phyloP scores from a whole-genome alignment of 2,797 vertebrate species.

The Centropyge bicolor region DNA sequence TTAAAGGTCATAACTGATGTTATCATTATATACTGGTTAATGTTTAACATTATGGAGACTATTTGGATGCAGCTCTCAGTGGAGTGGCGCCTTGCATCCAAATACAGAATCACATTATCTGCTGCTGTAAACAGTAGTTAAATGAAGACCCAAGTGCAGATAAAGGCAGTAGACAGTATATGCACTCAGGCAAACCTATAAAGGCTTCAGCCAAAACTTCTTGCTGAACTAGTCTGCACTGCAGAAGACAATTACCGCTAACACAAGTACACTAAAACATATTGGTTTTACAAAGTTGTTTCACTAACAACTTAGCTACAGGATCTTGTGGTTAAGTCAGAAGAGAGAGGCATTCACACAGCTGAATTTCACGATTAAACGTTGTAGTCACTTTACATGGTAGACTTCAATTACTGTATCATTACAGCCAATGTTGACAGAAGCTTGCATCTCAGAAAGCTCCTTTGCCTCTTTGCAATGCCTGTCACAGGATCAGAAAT shows the following conservation, averaged over 20 bases:
- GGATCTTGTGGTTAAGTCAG: not conserved
- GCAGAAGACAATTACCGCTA: not conserved
- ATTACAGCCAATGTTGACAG: not conserved
- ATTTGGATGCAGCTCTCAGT: conserved; percentile 30
- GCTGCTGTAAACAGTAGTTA: conserved; percentile 26
- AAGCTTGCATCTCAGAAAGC: not conserved
- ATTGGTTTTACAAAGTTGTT: not conserved
- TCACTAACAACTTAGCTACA: not conserved
- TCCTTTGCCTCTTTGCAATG: not conserved
- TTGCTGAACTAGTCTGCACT: not conserved
- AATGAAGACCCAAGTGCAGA: conserved; percentile 1
- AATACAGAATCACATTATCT: conserved; percentile 31
- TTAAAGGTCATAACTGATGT: not conserved
- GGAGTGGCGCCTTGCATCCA: conserved; percentile 2
- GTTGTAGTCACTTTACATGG: not conserved
- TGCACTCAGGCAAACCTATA: not conserved
- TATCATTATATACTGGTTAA: conserved; percentile 9
- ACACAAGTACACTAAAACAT: not conserved
- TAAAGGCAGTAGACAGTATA: not conserved
- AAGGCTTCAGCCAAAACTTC: not conserved
- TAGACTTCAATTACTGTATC: not conserved
- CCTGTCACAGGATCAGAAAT: conserved; percentile 7
- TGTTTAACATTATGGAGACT: conserved; percentile 16
- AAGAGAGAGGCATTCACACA: not conserved
- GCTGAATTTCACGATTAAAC: conserved; percentile 3